These are phyloP conservation scores for Amphiprion clarkii DNA, from an alignment of 2,797 vertebrate genomes.

Conservation along the genomic window DNA sequence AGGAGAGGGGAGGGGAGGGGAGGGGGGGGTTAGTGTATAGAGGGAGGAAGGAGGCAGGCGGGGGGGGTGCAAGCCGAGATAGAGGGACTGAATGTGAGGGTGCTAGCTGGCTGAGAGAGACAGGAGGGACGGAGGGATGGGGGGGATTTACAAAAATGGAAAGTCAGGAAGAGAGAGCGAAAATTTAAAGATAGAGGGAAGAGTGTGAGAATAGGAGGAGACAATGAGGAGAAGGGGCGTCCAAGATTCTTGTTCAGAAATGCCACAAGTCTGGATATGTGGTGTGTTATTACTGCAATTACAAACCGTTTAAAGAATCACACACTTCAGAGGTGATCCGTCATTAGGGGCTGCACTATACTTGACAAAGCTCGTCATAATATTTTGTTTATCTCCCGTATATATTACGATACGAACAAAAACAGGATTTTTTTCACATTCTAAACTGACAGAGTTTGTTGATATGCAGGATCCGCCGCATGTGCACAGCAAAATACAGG, in stretches of 20 bases:
- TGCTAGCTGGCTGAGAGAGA: conserved; percentile 44
- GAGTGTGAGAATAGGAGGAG: neutral
- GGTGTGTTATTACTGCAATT: too few relatives aligned
- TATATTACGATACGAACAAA: too few relatives aligned
- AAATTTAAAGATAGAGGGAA: neutral
- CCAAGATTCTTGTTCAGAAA: neutral
- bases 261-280: too few relatives aligned
- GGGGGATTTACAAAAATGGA: conserved; percentile 22
- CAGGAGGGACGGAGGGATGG: conserved; percentile 14
- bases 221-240: neutral
- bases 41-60: conserved; percentile 12
- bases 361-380: too few relatives aligned
- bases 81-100: conserved; percentile 53
- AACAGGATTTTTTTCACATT: too few relatives aligned
- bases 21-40: conserved; percentile 33
- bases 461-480: too few relatives aligned
- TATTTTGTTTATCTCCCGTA: too few relatives aligned
- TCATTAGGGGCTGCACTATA: too few relatives aligned
- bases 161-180: conserved; percentile 37
- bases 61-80: conserved; percentile 26
- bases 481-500: too few relatives aligned
- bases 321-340: too few relatives aligned
- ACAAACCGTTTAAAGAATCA: too few relatives aligned
- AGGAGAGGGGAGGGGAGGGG: conserved; percentile 28
- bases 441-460: too few relatives aligned